Evolutionary conservation across 2,888 invertebrate species (phyloP), one percentile per base, ranked within the genome.

Genomic region (Conops quadrifasciatus): DNA sequence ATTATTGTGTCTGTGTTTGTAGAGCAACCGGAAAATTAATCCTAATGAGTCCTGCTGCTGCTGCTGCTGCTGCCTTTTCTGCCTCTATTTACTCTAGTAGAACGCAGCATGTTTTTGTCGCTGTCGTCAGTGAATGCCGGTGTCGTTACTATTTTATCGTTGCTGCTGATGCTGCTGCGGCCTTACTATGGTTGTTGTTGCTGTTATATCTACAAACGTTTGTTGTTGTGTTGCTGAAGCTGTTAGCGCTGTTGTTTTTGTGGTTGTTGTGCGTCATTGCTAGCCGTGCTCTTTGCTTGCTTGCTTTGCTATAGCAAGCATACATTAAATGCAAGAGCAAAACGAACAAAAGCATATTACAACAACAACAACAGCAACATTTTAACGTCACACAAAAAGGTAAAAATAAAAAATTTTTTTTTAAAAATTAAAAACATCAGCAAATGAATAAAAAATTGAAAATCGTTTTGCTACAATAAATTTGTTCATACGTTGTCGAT

Each of bases 1-100:
- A 2, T 47, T 30, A 36, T 5, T 24, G 47, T 68, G 2, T 30
- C 11, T 68, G 56, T 71, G 71, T 78, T 76, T 78, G 76, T 78
- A 78, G 67, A 67, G 77, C 78, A 79, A 81, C 79, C 80, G 80
- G 79, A 80, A 81, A 81, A 79, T 78, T 81, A 78, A 80, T 79
- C 79, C 78, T 81, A 81, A 80, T 80, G 80, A 80, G 78, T 79
- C 76, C 77, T 77, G 78, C 45, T 69, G 70, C 49, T 64, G 15
- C 53, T 58, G 36, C 43, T 66, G 64, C 59, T 60, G 53, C 36
- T 45, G 51, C 65, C 60, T 36, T 9, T 36, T 36, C 36, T 36
- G 26, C 36, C 45, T 59, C 21, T 26, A 30, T 68, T 1, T 49
- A 28, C 47, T 62, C 49, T 15, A 49, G 45, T 62, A 16, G 51